Evolutionary conservation across 1,140 invertebrate species (phyloP).

Genomic region (Trichomalopsis sarcophagae): DNA sequence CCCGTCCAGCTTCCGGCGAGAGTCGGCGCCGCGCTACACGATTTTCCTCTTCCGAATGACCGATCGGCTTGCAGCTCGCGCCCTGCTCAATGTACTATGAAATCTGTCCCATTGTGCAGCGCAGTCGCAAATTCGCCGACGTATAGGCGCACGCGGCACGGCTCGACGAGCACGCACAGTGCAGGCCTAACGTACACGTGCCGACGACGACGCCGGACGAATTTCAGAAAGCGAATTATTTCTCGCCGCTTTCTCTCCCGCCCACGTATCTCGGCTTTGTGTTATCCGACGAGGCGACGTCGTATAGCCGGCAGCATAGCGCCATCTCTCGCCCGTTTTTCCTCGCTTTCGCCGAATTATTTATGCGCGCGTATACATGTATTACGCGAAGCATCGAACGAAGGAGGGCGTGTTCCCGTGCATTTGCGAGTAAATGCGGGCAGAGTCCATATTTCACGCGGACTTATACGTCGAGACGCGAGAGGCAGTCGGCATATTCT

Average conservation of each 20-base stretch:
- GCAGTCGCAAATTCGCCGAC: neutral
- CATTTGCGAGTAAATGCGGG: slow-evolving; percentile 11
- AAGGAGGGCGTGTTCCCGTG: slow-evolving; percentile 6
- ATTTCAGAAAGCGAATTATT: slow-evolving; percentile 19
- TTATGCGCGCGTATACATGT: slow-evolving; percentile 47
- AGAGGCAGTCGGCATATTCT: slow-evolving; percentile 15
- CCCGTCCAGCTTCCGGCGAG: slow-evolving; percentile 9
- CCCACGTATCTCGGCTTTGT: neutral
- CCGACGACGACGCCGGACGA: neutral
- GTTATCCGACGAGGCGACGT: no score
- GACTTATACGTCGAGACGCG: neutral
- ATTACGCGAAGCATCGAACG: neutral
- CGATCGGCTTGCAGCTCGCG: slow-evolving; percentile 52
- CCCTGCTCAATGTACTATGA: slow-evolving; percentile 69
- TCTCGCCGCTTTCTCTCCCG: neutral
- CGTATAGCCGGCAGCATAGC: no score
- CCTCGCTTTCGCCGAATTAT: slow-evolving; percentile 66
- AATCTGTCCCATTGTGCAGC: slow-evolving; percentile 65
- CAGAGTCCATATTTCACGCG: slow-evolving; percentile 24
- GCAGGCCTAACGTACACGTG: neutral
- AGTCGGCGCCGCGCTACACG: slow-evolving; percentile 13
- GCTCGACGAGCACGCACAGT: neutral
- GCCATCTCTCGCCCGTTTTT: slow-evolving; percentile 44
- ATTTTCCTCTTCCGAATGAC: slow-evolving; percentile 52
- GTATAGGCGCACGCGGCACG: neutral